A percentile compares a stretch with the other conserved stretches of the same genome.
Evolutionary conservation across 2,797 vertebrate genomes (phyloP).

Genomic region (Amblyopsis hoosieri): DNA sequence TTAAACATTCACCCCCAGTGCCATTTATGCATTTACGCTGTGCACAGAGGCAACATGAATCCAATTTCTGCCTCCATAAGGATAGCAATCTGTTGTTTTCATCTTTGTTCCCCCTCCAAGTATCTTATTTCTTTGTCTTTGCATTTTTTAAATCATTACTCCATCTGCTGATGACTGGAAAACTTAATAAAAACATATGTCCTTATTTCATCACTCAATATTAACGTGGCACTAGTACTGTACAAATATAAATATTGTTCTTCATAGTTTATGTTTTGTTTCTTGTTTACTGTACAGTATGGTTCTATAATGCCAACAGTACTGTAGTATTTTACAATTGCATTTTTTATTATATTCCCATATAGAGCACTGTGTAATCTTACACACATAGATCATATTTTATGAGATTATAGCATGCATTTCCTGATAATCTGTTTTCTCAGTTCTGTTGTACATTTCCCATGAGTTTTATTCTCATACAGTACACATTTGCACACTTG

Average conservation of each 20-base stretch:
- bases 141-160: neutral
- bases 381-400: neutral
- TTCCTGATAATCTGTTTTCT: neutral
- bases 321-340: too few relatives aligned
- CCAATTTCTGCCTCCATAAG: neutral
- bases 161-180: too few relatives aligned
- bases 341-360: too few relatives aligned
- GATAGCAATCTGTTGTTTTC: slow-evolving; percentile 2
- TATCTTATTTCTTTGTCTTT: neutral
- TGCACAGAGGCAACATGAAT: neutral
- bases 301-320: too few relatives aligned
- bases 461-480: too few relatives aligned
- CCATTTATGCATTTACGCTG: neutral
- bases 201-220: too few relatives aligned
- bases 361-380: neutral
- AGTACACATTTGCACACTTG: too few relatives aligned
- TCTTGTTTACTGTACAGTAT: too few relatives aligned
- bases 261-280: too few relatives aligned
- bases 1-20: slow-evolving; percentile 18
- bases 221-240: too few relatives aligned
- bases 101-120: neutral
- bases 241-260: too few relatives aligned
- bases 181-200: too few relatives aligned
- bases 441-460: neutral
- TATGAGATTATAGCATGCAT: neutral